A percentile compares a stretch with the other conserved stretches of the same genome.
These are phyloP conservation scores for Botrylloides violaceus DNA, from an alignment of 23 tunicate species.

Conservation along the genomic window DNA sequence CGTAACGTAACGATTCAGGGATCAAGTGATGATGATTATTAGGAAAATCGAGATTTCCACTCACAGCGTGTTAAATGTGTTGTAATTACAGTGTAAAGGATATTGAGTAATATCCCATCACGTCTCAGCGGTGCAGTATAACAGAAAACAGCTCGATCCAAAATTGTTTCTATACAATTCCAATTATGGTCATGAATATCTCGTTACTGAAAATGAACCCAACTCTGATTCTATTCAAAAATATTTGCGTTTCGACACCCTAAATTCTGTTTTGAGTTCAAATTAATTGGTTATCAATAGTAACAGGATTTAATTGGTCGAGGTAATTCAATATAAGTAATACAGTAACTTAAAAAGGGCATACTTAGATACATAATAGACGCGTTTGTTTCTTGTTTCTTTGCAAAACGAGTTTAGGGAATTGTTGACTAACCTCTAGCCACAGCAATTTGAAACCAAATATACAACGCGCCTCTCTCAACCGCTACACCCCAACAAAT, in stretches of 20 bases:
- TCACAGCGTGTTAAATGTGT: constrained; percentile 1
- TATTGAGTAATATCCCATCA: not conserved
- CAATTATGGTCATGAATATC: not conserved
- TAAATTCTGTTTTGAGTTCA: not conserved
- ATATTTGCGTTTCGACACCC: not conserved
- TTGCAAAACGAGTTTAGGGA: not conserved
- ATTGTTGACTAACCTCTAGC: not conserved
- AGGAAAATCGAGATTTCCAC: not conserved
- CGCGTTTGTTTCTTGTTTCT: not conserved
- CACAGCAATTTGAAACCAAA: not conserved
- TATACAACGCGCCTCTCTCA: not conserved
- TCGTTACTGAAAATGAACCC: not conserved
- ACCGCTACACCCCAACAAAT: too few relatives aligned
- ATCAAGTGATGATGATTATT: too few relatives aligned
- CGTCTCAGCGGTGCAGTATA: not conserved
- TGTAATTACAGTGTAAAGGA: not conserved
- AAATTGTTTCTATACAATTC: not conserved
- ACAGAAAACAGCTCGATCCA: not conserved
- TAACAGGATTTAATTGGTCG: not conserved
- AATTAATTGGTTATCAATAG: not conserved
- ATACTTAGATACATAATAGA: not conserved
- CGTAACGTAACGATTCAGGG: too few relatives aligned
- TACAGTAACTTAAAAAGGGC: not conserved
- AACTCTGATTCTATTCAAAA: not conserved
- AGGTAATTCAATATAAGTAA: not conserved